Conservation (phyloP, 2,113 vertebrate species). For the Microtus pennsylvanicus region DNA sequence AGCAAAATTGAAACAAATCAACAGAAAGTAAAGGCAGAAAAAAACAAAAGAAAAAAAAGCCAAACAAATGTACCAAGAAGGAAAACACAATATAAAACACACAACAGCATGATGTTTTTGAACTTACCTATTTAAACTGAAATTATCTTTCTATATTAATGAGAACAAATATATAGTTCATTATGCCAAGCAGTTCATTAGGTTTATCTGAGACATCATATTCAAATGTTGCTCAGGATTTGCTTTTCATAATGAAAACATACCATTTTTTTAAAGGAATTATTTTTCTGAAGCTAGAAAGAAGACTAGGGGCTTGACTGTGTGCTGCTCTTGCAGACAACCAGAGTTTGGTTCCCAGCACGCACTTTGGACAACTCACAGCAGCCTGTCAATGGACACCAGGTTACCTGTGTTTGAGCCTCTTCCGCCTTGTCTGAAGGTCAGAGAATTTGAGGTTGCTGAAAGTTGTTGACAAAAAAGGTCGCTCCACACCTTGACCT, state of each 20-base stretch:
- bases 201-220: not conserved
- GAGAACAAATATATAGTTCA: slow-evolving; percentile 28
- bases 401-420: not conserved
- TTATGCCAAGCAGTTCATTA: slow-evolving; percentile 32
- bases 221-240: not conserved
- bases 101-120: not conserved
- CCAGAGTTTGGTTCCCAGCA: not conserved
- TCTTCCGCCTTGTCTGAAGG: no score
- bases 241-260: slow-evolving; percentile 36
- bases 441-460: no score
- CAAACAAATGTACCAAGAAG: not conserved
- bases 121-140: not conserved
- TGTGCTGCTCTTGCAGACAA: not conserved
- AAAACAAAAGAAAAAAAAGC: not conserved
- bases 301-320: no score
- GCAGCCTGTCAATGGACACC: not conserved
- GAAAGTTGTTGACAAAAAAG: no score
- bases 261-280: not conserved
- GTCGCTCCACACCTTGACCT: no score
- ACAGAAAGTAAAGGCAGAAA: not conserved
- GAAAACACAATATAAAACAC: not conserved
- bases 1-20: not conserved
- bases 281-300: not conserved
- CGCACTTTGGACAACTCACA: not conserved
- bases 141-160: not conserved